Conservation (phyloP, 2,888 invertebrate species). For the Zele albiditarsus region DNA sequence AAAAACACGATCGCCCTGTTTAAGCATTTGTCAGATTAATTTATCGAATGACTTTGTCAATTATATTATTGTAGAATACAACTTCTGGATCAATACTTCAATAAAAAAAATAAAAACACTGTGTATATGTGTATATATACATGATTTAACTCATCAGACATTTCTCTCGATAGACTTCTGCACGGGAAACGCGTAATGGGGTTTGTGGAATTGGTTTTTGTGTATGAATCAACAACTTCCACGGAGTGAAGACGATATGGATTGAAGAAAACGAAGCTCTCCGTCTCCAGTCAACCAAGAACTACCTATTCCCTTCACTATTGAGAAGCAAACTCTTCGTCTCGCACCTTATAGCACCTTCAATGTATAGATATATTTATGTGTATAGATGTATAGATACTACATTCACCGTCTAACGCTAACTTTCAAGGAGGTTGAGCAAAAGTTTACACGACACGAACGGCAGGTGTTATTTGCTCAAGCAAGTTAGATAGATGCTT, state of each 20-base stretch:
- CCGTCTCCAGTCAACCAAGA: constrained; percentile 11
- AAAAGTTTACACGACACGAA: constrained; percentile 49
- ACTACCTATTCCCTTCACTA: constrained; percentile 9
- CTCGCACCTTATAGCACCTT: constrained; percentile 22
- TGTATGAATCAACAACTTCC: constrained; percentile 40
- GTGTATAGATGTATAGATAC: neutral
- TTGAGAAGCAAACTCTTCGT: constrained; percentile 14
- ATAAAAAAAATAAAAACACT: neutral
- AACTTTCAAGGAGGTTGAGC: constrained; percentile 41
- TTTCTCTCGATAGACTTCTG: neutral
- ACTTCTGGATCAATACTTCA: neutral
- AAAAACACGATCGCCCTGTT: neutral
- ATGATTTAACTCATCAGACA: neutral
- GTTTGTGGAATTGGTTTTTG: constrained; percentile 47
- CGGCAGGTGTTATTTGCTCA: constrained; percentile 50
- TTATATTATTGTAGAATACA: neutral
- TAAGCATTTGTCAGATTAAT: neutral
- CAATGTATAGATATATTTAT: neutral
- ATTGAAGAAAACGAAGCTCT: constrained; percentile 31
- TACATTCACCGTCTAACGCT: constrained; percentile 24
- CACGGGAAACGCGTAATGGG: constrained; percentile 42
- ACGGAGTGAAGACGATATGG: constrained; percentile 22
- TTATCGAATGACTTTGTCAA: neutral
- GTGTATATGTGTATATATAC: neutral
- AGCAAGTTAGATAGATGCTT: constrained; percentile 49